Conservation (phyloP, 2,113 vertebrate genomes). For the Argyrosomus japonicus region DNA sequence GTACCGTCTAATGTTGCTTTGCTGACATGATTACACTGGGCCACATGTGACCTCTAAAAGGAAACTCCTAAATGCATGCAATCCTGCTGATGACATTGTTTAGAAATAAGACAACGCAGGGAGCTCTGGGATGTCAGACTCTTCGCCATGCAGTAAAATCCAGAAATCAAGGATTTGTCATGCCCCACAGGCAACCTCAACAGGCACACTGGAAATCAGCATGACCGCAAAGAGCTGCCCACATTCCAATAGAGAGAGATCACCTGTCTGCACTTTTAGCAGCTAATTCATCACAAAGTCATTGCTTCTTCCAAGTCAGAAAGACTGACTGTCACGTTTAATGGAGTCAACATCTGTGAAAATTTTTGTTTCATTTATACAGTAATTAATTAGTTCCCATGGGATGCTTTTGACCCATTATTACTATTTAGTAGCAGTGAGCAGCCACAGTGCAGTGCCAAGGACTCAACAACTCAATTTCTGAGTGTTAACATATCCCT, state of each 20-base stretch:
- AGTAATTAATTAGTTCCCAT: constrained; percentile 17
- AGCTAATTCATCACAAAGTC: constrained; percentile 46
- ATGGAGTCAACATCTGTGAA: constrained; percentile 46
- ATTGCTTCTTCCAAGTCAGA: constrained; percentile 31
- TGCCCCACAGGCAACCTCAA: constrained; percentile 39
- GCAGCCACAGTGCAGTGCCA: not conserved
- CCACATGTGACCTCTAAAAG: constrained; percentile 39
- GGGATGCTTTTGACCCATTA: not conserved
- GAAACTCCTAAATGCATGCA: constrained; percentile 43
- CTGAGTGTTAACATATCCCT: not conserved
- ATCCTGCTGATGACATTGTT: constrained; percentile 55
- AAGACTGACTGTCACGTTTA: constrained; percentile 20
- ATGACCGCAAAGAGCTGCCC: constrained; percentile 47
- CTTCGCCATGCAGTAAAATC: constrained; percentile 42
- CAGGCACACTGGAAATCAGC: constrained; percentile 44
- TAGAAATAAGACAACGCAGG: constrained; percentile 48
- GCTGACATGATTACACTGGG: constrained; percentile 27
- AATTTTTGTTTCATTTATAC: constrained; percentile 18
- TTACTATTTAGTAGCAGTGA: constrained; percentile 7
- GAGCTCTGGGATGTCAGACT: constrained; percentile 35
- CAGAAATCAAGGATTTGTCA: constrained; percentile 52
- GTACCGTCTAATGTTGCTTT: constrained; percentile 42
- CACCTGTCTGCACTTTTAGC: constrained; percentile 45
- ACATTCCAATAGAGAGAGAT: constrained; percentile 69
- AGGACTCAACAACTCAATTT: not conserved